Percentiles rank a stretch among this genome's conserved stretches.
Conservation (phyloP, 92 coral and sea anemone species). For the Montipora capitata region DNA sequence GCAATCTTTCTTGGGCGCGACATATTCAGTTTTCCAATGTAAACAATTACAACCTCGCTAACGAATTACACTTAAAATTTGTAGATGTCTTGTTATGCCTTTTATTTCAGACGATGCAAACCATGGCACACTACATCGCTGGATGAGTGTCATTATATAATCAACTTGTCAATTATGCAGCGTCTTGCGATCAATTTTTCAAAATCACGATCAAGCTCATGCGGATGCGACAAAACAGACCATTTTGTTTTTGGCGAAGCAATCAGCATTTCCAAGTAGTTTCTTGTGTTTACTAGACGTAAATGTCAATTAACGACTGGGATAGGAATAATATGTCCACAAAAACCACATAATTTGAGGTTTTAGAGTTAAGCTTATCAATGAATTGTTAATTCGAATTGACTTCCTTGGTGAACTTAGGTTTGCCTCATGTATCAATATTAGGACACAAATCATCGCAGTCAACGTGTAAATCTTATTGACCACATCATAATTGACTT, state of each 20-base stretch:
- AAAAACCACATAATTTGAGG: too few species aligned
- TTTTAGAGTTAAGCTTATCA: too few species aligned
- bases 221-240: background rate
- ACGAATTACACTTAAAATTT: constrained; percentile 8
- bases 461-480: too few species aligned
- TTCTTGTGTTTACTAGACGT: background rate
- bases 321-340: background rate
- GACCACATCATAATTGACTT: too few species aligned
- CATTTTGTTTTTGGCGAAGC: background rate
- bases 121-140: background rate
- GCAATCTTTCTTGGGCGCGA: background rate
- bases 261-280: background rate
- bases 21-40: background rate
- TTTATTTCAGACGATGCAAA: background rate
- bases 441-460: too few species aligned
- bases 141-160: too few species aligned
- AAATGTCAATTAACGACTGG: background rate
- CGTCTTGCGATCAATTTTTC: background rate
- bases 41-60: background rate
- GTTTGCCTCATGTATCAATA: too few species aligned
- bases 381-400: too few species aligned
- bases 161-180: background rate
- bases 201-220: background rate
- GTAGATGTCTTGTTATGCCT: background rate
- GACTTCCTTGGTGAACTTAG: too few species aligned